Base-by-base conservation (phyloP, 2,113 vertebrate species). In the Rutilus rutilus region DNA sequence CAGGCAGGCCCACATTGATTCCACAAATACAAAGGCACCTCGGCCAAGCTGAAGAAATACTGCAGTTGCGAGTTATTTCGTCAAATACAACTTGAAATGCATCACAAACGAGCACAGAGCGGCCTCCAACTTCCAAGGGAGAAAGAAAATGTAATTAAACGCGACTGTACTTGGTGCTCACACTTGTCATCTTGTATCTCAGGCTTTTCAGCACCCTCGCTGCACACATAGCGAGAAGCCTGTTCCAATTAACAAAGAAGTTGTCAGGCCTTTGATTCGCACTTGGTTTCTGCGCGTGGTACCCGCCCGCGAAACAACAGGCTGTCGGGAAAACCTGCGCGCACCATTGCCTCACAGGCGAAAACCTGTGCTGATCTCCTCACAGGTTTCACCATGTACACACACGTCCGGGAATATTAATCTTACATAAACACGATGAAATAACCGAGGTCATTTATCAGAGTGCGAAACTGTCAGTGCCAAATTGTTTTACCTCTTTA, bases 231-330 rank as follows among this genome's bases (percentile, higher is more conserved):
- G 89, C 11, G 69, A 90, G 19, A 85, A 89, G 93, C 91, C 87
- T 87, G 85, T 42, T 92, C 88, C 92, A 93, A 95, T 94, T 93
- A 93, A 85, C 87, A 91, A 87, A 91, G 91, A 93, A 91, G 89
- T 92, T 90, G 92, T 92, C 91, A 90, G 85, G 90, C 85, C 90
- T 87, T 90, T 90, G 86, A 89, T 78, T 88, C 83, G 86, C 78
- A 91, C 92, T 92, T 90, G 90, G 90, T 92, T 91, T 90, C 90
- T 86, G 89, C 33, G 86, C 60, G 88, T 92, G 91, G 92, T 92
- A 95, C 93, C 93, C 92, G 94, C 89, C 90, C 42, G 87, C 85
- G 87, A 92, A 90, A 94, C 93, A 93, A 94, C 94, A 94, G 92
- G 82, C 65, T 83, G 82, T 83, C 82, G 60, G 82, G 89, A 93